A percentile compares a stretch with the other conserved stretches of the same genome.
phyloP scores from a whole-genome alignment of 1,140 invertebrate genomes.

The Triops longicaudatus region DNA sequence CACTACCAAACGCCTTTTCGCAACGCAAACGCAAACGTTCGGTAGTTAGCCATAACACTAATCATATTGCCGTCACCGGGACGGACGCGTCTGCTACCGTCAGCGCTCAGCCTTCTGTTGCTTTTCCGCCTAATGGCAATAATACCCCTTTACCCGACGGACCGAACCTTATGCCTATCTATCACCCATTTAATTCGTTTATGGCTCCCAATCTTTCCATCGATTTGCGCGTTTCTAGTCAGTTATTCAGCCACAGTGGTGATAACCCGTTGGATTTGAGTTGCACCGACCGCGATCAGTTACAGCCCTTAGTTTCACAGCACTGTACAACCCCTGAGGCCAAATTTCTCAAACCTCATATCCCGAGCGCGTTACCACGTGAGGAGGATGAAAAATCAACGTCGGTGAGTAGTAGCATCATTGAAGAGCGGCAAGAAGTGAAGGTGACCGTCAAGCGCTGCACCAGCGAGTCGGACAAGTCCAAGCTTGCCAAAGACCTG shows the following conservation, averaged over 20 bases:
- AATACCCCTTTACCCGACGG: not conserved
- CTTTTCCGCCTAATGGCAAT: not conserved
- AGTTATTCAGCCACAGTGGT: not conserved
- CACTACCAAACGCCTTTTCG: not conserved
- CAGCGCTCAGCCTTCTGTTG: not conserved
- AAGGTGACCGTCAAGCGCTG: not conserved
- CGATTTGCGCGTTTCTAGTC: not conserved
- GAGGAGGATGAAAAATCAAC: not conserved
- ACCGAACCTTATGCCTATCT: not conserved
- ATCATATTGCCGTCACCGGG: not conserved
- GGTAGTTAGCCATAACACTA: not conserved
- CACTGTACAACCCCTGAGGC: not conserved
- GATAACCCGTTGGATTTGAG: not conserved
- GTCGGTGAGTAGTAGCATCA: not conserved
- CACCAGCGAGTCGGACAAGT: not conserved
- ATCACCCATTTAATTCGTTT: not conserved
- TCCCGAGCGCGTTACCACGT: not conserved
- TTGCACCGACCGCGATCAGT: not conserved
- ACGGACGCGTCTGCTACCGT: not conserved
- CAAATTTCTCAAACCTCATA: not conserved
- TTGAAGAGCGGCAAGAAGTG: not conserved
- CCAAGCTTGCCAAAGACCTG: not conserved
- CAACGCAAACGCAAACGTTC: conserved; percentile 9
- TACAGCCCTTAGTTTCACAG: not conserved
- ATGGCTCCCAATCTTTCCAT: not conserved